Evolutionary conservation across 2,113 vertebrate genomes (phyloP).

Genomic region (Loxodonta africana): DNA sequence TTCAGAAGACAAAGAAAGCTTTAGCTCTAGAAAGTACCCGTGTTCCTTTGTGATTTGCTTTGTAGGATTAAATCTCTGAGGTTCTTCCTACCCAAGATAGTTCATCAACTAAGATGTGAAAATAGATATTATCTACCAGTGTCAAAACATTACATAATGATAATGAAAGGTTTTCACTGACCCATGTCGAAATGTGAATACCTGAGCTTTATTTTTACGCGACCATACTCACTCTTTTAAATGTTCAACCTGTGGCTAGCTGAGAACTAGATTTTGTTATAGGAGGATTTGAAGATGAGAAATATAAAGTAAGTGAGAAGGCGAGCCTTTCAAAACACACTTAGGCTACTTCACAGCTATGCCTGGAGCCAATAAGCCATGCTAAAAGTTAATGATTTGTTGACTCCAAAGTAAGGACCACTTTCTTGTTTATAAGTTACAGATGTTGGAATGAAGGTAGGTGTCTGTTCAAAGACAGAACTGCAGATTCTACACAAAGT

Average conservation of each 20-base stretch:
- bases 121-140: not conserved
- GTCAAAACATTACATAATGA: not conserved
- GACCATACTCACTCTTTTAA: slow-evolving; percentile 8
- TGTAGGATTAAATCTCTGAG: not conserved
- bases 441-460: slow-evolving; percentile 51
- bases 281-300: not conserved
- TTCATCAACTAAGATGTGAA: not conserved
- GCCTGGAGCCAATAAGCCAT: not conserved
- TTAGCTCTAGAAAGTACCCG: not conserved
- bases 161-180: not conserved
- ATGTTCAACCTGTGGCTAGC: not conserved
- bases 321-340: not conserved
- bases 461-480: slow-evolving; percentile 72
- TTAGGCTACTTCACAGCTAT: not conserved
- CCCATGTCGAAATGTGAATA: not conserved
- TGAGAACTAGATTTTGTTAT: not conserved
- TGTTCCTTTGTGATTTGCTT: not conserved
- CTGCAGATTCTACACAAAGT: slow-evolving; percentile 26
- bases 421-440: slow-evolving; percentile 24
- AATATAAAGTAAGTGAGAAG: not conserved
- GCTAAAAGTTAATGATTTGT: slow-evolving; percentile 15
- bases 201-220: not conserved
- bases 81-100: not conserved
- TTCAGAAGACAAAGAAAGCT: not conserved
- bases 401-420: not conserved